Evolutionary conservation across 1,140 invertebrate genomes (phyloP).

Genomic region (Drosophila watanabei): DNA sequence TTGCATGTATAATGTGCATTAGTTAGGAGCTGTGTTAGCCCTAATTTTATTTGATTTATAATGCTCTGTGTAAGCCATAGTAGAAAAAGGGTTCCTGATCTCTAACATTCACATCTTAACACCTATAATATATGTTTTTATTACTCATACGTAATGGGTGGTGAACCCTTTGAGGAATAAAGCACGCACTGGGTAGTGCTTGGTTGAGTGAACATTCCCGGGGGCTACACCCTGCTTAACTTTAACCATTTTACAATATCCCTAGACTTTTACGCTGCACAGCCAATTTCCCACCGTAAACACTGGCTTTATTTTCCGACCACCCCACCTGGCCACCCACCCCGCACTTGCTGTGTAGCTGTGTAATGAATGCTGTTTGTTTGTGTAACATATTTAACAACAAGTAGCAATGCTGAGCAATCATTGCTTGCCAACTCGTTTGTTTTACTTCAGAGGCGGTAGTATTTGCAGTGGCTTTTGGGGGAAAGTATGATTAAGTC

Average conservation of each 20-base stretch:
- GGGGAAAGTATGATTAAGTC: conserved; percentile 45
- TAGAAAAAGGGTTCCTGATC: background rate
- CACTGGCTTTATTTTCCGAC: conserved; percentile 8
- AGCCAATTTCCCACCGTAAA: conserved; percentile 38
- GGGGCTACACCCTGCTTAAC: background rate
- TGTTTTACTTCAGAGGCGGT: conserved; percentile 22
- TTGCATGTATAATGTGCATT: conserved; percentile 1
- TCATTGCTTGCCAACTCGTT: conserved; percentile 58
- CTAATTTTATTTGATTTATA: conserved; percentile 19
- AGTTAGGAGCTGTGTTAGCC: background rate
- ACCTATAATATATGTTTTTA: conserved; percentile 6
- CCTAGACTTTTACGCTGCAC: background rate
- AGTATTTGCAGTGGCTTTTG: conserved; percentile 29
- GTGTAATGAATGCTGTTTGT: conserved; percentile 61
- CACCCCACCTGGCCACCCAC: background rate
- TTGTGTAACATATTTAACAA: conserved; percentile 70
- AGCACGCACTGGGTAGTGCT: conserved; percentile 5
- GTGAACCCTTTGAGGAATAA: background rate
- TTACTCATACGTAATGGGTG: conserved; percentile 1
- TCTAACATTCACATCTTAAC: conserved; percentile 3
- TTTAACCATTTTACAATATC: conserved; percentile 18
- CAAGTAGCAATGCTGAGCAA: conserved; percentile 55
- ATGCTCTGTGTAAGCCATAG: background rate
- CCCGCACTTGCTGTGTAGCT: conserved; percentile 26
- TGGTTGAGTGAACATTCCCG: background rate